phyloP scores from a whole-genome alignment of 2,113 vertebrate species.

The Pachycephala philippinensis region DNA sequence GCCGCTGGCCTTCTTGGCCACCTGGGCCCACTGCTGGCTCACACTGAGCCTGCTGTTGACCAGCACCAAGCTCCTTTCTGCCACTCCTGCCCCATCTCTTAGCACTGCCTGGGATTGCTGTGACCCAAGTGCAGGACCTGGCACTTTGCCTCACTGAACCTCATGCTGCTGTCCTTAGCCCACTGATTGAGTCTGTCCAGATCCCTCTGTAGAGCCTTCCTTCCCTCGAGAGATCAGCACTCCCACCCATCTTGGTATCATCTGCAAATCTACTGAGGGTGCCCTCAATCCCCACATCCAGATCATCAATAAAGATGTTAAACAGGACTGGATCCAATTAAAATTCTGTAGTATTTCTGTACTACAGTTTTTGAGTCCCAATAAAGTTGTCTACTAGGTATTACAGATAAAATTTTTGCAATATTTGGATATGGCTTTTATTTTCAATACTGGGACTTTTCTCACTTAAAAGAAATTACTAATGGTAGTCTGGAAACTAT shows the following conservation, averaged over 20 bases:
- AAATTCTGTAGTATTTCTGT: neutral
- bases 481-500: constrained; percentile 65
- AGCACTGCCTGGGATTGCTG: neutral
- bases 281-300: neutral
- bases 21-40: neutral
- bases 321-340: neutral
- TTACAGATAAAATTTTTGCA: neutral
- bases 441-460: constrained; percentile 30
- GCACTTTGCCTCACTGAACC: neutral
- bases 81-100: neutral
- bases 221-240: rapidly evolving
- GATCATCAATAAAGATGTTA: neutral
- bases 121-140: rapidly evolving
- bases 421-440: constrained; percentile 29
- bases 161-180: no score
- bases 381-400: constrained; percentile 6
- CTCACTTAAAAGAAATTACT: constrained; percentile 30
- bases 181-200: neutral
- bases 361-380: neutral
- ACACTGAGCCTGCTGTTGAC: rapidly evolving
- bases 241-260: neutral
- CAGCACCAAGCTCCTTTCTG: neutral
- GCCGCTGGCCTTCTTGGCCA: neutral
- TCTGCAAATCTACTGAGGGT: neutral
- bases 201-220: neutral